Conservation (phyloP, 2,113 vertebrate species). For the Atrichornis clamosus region DNA sequence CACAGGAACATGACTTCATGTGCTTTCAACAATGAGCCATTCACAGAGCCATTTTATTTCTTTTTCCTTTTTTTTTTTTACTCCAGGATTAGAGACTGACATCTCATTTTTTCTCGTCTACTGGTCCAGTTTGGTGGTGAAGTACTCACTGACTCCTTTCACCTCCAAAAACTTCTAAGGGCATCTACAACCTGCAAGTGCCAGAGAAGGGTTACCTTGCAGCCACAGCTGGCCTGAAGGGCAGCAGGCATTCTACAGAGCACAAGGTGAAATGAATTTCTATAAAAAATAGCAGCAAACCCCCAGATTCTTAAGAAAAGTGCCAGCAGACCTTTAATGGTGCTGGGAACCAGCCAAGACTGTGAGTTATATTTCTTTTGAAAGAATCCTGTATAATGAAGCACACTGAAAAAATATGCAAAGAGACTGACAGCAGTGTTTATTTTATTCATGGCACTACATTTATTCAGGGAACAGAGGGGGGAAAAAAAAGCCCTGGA, state of each 20-base stretch:
- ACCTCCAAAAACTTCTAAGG: neutral
- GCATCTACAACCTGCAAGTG: neutral
- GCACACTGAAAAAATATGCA: constrained; percentile 33
- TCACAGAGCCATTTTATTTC: neutral
- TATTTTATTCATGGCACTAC: constrained; percentile 48
- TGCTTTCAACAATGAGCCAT: neutral
- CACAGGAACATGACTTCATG: neutral
- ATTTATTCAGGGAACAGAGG: neutral
- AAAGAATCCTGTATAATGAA: constrained; percentile 51
- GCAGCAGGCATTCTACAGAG: neutral
- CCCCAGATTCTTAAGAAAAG: neutral
- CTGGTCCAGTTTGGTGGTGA: neutral
- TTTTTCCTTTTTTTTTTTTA: neutral
- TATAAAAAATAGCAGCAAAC: constrained; percentile 5
- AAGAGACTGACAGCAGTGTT: constrained; percentile 51
- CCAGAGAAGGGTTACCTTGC: neutral
- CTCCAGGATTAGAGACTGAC: neutral
- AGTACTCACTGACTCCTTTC: neutral
- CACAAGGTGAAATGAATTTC: neutral
- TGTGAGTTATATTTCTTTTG: constrained; percentile 12
- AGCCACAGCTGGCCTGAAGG: neutral
- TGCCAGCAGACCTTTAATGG: constrained; percentile 25
- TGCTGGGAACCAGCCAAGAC: constrained; percentile 46
- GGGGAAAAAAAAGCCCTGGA: neutral
- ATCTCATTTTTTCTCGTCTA: neutral